A percentile compares a stretch with the other conserved stretches of the same genome.
Evolutionary conservation across 2,888 invertebrate genomes (phyloP).

Genomic region (Diogma glabrata): DNA sequence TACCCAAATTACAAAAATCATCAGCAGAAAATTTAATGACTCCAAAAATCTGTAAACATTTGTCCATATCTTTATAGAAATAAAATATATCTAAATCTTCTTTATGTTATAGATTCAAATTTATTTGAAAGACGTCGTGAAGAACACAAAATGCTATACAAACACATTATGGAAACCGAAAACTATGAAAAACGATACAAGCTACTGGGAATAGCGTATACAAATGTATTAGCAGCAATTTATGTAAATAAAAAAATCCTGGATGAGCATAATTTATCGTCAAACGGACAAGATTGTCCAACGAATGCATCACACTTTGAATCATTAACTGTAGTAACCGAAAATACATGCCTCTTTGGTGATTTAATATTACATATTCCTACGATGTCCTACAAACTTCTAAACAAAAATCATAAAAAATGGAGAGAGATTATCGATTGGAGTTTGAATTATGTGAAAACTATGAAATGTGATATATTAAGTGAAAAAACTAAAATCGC

Average conservation of each 20-base stretch:
- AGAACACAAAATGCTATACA: conserved; percentile 12
- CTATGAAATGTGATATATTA: conserved; percentile 10
- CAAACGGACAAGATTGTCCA: too few species aligned
- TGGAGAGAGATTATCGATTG: conserved; percentile 13
- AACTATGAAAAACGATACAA: conserved; percentile 14
- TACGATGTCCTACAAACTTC: conserved; percentile 11
- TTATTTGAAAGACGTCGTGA: conserved; percentile 14
- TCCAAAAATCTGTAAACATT: too few species aligned
- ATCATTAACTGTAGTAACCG: conserved; percentile 11
- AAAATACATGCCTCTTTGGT: conserved; percentile 17
- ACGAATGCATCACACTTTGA: conserved; percentile 6
- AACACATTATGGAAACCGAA: conserved; percentile 11
- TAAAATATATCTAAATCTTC: too few species aligned
- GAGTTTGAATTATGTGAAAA: conserved; percentile 9
- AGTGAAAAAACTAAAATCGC: conserved; percentile 13
- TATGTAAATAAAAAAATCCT: not conserved
- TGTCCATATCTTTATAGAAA: too few species aligned
- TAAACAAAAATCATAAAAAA: conserved; percentile 5
- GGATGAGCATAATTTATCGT: not conserved
- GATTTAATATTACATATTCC: conserved; percentile 15
- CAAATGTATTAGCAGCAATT: conserved; percentile 1
- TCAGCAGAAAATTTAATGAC: too few species aligned
- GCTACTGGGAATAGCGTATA: conserved; percentile 11
- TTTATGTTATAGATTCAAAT: conserved; percentile 13
- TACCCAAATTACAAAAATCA: too few species aligned